These are phyloP conservation scores for Dasypus novemcinctus DNA, from an alignment of 2,113 vertebrate species.

Conservation along the genomic window DNA sequence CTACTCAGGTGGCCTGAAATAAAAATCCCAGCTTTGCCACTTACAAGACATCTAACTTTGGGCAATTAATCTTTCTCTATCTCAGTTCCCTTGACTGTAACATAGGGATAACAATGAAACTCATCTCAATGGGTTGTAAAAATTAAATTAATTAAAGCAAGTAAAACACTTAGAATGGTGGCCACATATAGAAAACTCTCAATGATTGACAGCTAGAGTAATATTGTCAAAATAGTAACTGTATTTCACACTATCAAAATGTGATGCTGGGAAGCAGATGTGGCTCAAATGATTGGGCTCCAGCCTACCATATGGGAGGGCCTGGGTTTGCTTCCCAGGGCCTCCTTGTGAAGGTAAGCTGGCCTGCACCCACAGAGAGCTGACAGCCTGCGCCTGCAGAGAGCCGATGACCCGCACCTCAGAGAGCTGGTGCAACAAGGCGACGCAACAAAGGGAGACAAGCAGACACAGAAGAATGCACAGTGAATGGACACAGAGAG, in stretches of 20 bases:
- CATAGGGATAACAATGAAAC: background rate
- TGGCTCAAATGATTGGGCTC: too few relatives aligned
- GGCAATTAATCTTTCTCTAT: background rate
- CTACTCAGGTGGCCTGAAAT: background rate
- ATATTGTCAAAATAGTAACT: background rate
- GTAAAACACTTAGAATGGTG: background rate
- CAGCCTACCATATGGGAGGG: too few relatives aligned
- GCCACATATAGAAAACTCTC: background rate
- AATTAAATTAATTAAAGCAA: background rate
- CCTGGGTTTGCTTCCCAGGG: too few relatives aligned
- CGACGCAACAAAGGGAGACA: too few relatives aligned
- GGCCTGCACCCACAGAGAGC: too few relatives aligned
- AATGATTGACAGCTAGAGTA: background rate
- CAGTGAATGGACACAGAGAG: too few relatives aligned
- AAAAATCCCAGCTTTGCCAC: background rate
- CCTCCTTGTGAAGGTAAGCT: too few relatives aligned
- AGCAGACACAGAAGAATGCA: too few relatives aligned
- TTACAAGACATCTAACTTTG: background rate
- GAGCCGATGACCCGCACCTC: too few relatives aligned
- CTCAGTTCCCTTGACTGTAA: slow-evolving; percentile 36
- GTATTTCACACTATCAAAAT: background rate
- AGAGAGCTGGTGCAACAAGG: too few relatives aligned
- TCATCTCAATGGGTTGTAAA: background rate
- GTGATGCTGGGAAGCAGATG: too few relatives aligned
- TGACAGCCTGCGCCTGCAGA: too few relatives aligned